Percentiles rank a stretch among this genome's conserved stretches.
Conservation (phyloP, 2,797 vertebrate genomes). For the Molothrus aeneus region DNA sequence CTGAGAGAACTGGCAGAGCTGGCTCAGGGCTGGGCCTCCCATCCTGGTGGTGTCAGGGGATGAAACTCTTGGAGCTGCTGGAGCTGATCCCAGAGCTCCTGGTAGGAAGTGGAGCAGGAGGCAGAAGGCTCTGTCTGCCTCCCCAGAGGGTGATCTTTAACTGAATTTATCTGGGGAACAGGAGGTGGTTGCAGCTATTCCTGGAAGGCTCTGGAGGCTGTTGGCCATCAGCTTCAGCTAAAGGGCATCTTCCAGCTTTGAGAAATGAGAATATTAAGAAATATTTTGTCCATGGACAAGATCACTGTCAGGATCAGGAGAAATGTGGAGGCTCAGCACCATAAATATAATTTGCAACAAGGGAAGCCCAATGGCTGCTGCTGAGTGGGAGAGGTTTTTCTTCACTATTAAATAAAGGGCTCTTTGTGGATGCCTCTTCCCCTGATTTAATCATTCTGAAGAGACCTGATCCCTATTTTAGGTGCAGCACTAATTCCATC, state of each 20-base stretch:
- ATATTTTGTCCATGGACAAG: neutral
- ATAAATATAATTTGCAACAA: neutral
- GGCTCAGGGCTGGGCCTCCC: neutral
- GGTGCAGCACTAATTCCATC: neutral
- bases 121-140: neutral
- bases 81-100: neutral
- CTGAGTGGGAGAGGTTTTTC: neutral
- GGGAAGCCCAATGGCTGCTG: neutral
- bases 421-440: neutral
- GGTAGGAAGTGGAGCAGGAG: neutral
- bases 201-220: neutral
- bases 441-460: neutral
- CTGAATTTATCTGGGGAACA: neutral
- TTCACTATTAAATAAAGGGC: neutral
- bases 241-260: neutral
- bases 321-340: neutral
- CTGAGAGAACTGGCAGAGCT: rapidly evolving
- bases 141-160: neutral
- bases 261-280: neutral
- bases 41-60: neutral
- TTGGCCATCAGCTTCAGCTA: neutral
- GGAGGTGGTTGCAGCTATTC: neutral
- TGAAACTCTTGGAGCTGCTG: neutral
- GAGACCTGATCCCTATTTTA: neutral
- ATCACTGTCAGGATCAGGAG: neutral